phyloP scores from a whole-genome alignment of 2,797 vertebrate genomes.

The Malurus leucopterus region DNA sequence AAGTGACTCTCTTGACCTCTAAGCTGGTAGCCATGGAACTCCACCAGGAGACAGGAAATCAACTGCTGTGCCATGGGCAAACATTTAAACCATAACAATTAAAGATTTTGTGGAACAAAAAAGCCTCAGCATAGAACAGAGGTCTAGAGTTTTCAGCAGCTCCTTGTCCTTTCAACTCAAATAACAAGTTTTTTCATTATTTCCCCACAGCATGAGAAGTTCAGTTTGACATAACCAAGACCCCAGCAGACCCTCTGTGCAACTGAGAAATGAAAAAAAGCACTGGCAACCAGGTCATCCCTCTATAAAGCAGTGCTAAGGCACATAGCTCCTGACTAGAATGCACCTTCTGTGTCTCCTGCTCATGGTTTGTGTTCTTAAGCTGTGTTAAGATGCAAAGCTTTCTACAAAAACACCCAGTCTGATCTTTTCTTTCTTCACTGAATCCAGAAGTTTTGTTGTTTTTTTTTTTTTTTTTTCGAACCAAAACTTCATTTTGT shows the following conservation, averaged over 20 bases:
- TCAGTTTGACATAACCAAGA: not conserved
- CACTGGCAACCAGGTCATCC: not conserved
- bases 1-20: not conserved
- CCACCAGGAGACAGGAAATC: not conserved
- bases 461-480: no score
- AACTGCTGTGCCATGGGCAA: not conserved
- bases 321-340: not conserved
- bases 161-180: not conserved
- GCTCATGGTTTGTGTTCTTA: not conserved
- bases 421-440: no score
- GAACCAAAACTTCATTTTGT: not conserved
- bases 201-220: not conserved
- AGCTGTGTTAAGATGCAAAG: not conserved
- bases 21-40: not conserved
- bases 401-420: not conserved
- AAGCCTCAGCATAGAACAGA: not conserved
- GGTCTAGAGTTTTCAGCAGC: not conserved
- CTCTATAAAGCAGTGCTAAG: not conserved
- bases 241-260: not conserved
- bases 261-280: not conserved
- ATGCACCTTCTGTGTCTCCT: not conserved
- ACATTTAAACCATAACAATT: not conserved
- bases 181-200: not conserved
- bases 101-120: not conserved
- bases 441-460: accelerated